Evolutionary conservation across 2,888 invertebrate genomes (phyloP).

Genomic region (Synergus gifuensis): DNA sequence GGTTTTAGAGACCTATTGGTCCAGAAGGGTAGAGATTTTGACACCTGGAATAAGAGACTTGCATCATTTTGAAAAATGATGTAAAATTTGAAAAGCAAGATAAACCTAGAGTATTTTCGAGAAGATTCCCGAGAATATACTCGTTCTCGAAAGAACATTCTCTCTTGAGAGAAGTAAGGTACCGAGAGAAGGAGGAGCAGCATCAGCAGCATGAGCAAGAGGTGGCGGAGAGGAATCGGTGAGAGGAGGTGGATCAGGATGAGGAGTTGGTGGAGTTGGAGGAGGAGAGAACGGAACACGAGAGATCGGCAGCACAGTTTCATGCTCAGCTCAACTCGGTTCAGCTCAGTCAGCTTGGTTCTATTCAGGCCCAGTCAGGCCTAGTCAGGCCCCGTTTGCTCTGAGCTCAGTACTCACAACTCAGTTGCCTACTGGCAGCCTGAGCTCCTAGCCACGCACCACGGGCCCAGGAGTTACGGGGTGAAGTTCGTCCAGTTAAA

Average conservation of each 20-base stretch:
- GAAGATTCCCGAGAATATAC: not conserved
- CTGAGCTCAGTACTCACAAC: slow-evolving; percentile 12
- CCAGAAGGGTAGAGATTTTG: not conserved
- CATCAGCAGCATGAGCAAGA: slow-evolving; percentile 56
- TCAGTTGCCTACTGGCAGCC: slow-evolving; percentile 41
- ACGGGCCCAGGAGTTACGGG: slow-evolving; percentile 41
- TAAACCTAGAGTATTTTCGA: not conserved
- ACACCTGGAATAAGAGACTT: not conserved
- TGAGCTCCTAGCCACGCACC: slow-evolving; percentile 33
- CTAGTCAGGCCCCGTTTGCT: slow-evolving; percentile 29
- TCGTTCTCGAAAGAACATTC: slow-evolving; percentile 3
- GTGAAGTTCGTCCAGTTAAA: slow-evolving; percentile 40
- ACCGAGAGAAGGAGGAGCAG: slow-evolving; percentile 63
- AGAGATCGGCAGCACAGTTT: slow-evolving; percentile 74
- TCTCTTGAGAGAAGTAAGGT: slow-evolving; percentile 44
- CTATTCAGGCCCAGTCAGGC: slow-evolving; percentile 19
- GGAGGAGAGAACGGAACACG: slow-evolving; percentile 64
- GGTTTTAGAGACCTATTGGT: too few species aligned
- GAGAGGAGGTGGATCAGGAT: slow-evolving; percentile 48
- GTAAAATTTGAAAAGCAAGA: not conserved
- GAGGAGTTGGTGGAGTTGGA: slow-evolving; percentile 39
- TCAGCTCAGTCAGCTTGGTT: slow-evolving; percentile 61
- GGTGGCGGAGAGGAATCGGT: slow-evolving; percentile 51
- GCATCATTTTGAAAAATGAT: not conserved
- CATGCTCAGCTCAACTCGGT: slow-evolving; percentile 67